Evolutionary conservation across 2,797 vertebrate genomes (phyloP).

Genomic region (Pangasius sanitwongsei): DNA sequence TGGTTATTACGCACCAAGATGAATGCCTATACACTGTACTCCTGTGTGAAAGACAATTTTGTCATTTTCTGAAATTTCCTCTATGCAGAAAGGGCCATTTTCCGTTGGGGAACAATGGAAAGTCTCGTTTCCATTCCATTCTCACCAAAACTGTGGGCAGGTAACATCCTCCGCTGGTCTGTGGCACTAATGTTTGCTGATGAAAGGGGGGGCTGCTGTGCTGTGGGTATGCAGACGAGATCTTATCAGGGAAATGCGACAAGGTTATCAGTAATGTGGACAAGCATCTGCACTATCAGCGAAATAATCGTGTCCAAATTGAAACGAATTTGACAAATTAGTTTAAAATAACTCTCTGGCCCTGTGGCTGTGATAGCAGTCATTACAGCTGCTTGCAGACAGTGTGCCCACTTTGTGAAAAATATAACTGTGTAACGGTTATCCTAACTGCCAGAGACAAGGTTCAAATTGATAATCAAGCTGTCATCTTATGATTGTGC

Average conservation of each 20-base stretch:
- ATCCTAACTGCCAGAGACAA: neutral
- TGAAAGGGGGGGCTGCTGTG: constrained; percentile 22
- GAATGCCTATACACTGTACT: constrained; percentile 74
- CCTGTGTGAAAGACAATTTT: constrained; percentile 70
- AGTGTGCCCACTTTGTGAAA: neutral
- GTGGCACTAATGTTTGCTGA: constrained; percentile 46
- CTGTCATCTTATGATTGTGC: neutral
- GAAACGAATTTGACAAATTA: constrained; percentile 50
- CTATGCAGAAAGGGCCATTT: constrained; percentile 55
- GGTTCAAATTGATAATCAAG: constrained; percentile 7
- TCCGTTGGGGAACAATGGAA: constrained; percentile 64
- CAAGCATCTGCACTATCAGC: constrained; percentile 33
- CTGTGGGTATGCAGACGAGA: constrained; percentile 45
- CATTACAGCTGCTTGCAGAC: neutral
- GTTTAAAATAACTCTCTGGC: constrained; percentile 34
- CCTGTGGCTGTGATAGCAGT: constrained; percentile 15
- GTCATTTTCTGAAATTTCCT: constrained; percentile 56
- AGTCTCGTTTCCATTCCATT: constrained; percentile 57
- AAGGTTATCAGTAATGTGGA: constrained; percentile 52
- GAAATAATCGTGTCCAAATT: constrained; percentile 34
- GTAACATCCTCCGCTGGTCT: constrained; percentile 25
- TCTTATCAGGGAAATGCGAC: constrained; percentile 54
- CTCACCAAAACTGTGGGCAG: constrained; percentile 48
- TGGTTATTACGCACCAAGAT: constrained; percentile 78
- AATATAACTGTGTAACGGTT: neutral